Conservation (phyloP, 2,888 invertebrate genomes). For the Pammene fasciana region DNA sequence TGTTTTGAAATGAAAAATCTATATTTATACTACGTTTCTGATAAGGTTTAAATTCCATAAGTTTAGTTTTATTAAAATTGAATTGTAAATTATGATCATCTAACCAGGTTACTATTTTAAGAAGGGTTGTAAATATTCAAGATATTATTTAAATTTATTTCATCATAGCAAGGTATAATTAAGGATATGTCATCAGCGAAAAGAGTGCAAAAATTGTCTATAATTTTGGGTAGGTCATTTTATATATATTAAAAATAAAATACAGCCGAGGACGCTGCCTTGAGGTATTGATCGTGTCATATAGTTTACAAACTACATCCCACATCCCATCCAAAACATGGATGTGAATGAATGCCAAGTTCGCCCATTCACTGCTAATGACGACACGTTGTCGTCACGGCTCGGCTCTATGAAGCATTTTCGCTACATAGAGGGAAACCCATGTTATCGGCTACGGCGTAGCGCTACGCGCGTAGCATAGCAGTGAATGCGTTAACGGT, state of each 20-base stretch:
- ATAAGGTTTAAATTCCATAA: background rate
- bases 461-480: no score
- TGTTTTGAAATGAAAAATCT: background rate
- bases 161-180: slow-evolving; percentile 31
- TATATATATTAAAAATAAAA: slow-evolving; percentile 33
- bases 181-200: slow-evolving; percentile 42
- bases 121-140: slow-evolving; percentile 27
- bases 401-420: no score
- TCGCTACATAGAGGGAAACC: no score
- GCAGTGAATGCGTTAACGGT: no score
- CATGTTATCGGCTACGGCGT: no score
- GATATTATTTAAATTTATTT: slow-evolving; percentile 16
- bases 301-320: no score
- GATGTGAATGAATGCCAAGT: no score
- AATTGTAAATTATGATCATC: slow-evolving; percentile 38
- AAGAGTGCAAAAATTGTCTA: slow-evolving; percentile 22
- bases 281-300: slow-evolving; percentile 25
- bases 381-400: no score
- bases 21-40: background rate
- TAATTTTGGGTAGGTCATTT: slow-evolving; percentile 25
- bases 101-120: slow-evolving; percentile 34
- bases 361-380: no score
- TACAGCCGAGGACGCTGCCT: slow-evolving; percentile 37
- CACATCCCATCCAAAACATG: no score
- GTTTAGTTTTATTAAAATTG: slow-evolving; percentile 30